Conservation (phyloP, 2,797 vertebrate species). For the Kryptopterus vitreolus region DNA sequence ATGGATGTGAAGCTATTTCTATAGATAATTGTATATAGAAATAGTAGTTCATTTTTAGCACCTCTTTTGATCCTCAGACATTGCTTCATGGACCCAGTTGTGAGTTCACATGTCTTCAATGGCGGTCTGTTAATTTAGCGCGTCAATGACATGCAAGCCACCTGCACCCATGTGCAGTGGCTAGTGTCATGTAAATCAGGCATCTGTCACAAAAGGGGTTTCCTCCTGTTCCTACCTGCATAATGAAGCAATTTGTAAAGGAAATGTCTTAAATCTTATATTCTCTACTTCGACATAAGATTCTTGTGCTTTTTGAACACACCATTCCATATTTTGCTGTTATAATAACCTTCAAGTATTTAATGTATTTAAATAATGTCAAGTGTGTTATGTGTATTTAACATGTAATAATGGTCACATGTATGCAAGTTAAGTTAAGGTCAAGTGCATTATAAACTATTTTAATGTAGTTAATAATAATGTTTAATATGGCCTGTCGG, state of each 20-base stretch:
- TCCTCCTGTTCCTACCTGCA: background rate
- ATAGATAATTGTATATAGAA: background rate
- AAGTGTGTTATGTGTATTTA: background rate
- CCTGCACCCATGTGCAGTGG: constrained; percentile 27
- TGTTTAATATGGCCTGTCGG: background rate
- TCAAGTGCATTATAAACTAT: background rate
- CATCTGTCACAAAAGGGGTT: constrained; percentile 35
- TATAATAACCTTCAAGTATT: background rate
- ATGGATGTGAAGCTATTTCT: background rate
- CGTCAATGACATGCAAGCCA: constrained; percentile 23
- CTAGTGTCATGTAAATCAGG: constrained; percentile 47
- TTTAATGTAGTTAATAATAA: no score
- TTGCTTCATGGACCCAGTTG: background rate
- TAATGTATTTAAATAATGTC: no score
- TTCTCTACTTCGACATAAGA: background rate
- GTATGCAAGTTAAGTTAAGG: background rate
- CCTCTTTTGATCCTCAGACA: background rate
- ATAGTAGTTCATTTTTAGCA: background rate
- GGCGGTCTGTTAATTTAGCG: background rate
- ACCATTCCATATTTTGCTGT: no score
- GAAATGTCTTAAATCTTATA: constrained; percentile 6
- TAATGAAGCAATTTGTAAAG: background rate
- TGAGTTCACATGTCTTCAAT: constrained; percentile 6
- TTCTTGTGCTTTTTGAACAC: no score
- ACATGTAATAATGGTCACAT: no score